phyloP scores from a whole-genome alignment of 2,888 invertebrate species.

The Sphaerophoria taeniata region DNA sequence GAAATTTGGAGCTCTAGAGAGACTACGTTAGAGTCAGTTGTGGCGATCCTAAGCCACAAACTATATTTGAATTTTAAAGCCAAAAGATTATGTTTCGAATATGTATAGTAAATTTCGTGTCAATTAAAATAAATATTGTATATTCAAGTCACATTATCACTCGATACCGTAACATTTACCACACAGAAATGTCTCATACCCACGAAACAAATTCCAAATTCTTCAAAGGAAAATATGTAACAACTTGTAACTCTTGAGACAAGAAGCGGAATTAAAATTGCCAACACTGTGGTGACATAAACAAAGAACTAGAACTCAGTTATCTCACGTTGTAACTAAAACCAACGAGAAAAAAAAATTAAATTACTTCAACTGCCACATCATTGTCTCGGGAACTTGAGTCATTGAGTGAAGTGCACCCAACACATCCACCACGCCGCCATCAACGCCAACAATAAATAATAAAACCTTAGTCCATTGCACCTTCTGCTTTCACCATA shows the following conservation, averaged over 20 bases:
- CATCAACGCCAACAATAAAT: slow-evolving; percentile 6
- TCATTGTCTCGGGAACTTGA: slow-evolving; percentile 38
- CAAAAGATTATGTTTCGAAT: too few relatives aligned
- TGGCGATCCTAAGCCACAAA: too few relatives aligned
- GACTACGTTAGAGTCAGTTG: too few relatives aligned
- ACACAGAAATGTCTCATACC: too few relatives aligned
- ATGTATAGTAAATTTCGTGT: too few relatives aligned
- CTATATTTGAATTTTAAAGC: too few relatives aligned
- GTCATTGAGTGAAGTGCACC: slow-evolving; percentile 29
- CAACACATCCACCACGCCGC: neutral
- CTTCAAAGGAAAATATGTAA: neutral
- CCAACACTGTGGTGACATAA: too few relatives aligned
- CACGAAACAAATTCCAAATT: too few relatives aligned
- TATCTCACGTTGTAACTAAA: neutral
- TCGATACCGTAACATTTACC: too few relatives aligned
- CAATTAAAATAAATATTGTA: too few relatives aligned
- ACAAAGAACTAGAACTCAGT: slow-evolving; percentile 13
- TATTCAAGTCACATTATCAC: too few relatives aligned
- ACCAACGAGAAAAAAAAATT: neutral
- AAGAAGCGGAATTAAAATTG: neutral
- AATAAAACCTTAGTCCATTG: neutral
- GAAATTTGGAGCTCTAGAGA: too few relatives aligned
- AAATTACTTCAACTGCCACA: slow-evolving; percentile 53
- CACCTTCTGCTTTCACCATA: neutral
- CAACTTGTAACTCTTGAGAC: neutral